Evolutionary conservation across 2,888 invertebrate genomes (phyloP), one percentile per base, ranked within the genome.

Genomic region (Cerastis rubricosa): DNA sequence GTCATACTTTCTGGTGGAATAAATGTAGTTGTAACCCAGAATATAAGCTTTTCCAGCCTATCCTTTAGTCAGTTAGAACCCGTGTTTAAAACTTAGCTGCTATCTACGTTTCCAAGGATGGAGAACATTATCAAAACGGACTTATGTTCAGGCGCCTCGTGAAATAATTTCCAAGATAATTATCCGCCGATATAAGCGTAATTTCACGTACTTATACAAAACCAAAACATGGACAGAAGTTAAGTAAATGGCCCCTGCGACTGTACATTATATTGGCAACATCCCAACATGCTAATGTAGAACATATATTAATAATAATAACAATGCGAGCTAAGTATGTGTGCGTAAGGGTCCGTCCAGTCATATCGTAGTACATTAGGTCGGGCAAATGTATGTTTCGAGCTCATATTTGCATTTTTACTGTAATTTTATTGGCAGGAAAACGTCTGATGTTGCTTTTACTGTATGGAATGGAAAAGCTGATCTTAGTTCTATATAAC

Each of bases 271-370:
- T 76, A 72, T 68, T 83, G 83, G 83, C 83, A 83, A 73, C 70
- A 49, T 67, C n/a, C 83, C 83, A 85, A 64, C 63, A 81, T 72
- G 64, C 66, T 81, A 81, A 76, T 81, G 64, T 29, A 59, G 45
- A 35, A n/a, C 76, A 47, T 72, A 71, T 51, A 85, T 85, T 66
- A 85, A 75, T 83, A 85, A 69, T 74, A 74, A 80, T 76, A 83
- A 85, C 85, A 73, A 80, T 74, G 35, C 47, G 12, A 74, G 35
- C 25, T 25, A 73, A 68, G 68, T 74, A 45, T 67, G 76, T 85
- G 64, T 74, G 64, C 57, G 75, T 71, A 72, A 71, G 65, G 74
- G 68, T 71, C 40, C 43, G 51, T 45, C 25, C 40, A 71, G 35
- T 64, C 64, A 71, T 59, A 73, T 25, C 6, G 72, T 25, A 84